Percentiles rank a stretch among this genome's conserved stretches.
Evolutionary conservation across 2,888 invertebrate species (phyloP).

Genomic region (Coenonympha arcania): DNA sequence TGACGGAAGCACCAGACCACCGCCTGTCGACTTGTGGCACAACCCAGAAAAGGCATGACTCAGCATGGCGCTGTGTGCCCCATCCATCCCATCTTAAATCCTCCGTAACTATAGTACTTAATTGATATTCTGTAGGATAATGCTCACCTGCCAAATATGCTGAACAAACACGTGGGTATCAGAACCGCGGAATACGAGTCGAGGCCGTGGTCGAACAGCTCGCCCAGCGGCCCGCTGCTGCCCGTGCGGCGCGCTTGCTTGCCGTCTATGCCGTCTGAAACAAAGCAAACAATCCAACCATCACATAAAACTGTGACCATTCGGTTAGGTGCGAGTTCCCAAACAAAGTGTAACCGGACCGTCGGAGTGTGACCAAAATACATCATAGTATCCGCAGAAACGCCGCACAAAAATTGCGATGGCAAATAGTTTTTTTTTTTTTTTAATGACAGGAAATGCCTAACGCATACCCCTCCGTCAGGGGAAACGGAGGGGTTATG

Average conservation of each 20-base stretch:
- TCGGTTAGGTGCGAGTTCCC: not conserved
- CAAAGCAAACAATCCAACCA: not conserved
- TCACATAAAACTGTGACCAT: not conserved
- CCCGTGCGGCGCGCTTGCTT: constrained; percentile 98
- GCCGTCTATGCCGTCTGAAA: constrained; percentile 95
- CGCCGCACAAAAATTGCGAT: constrained; percentile 3
- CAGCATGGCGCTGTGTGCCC: no score
- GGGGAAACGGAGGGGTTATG: no score
- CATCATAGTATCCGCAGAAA: constrained; percentile 2
- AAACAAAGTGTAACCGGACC: constrained; percentile 3
- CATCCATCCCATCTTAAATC: no score
- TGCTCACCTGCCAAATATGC: constrained; percentile 84
- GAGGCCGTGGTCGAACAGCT: constrained; percentile 98
- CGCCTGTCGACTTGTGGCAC: no score
- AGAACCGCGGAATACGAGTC: constrained; percentile 97
- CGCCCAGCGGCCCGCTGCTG: constrained; percentile 94
- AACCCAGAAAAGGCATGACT: no score
- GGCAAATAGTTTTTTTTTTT: constrained; percentile 7
- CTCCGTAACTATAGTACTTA: no score
- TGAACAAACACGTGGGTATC: constrained; percentile 94
- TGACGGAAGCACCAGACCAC: no score
- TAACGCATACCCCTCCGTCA: no score
- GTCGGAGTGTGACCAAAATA: constrained; percentile 2
- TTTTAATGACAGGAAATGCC: not conserved
- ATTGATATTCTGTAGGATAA: no score